These are phyloP conservation scores for Parnassius orleans DNA, from an alignment of 2,888 invertebrate species.

Conservation along the genomic window DNA sequence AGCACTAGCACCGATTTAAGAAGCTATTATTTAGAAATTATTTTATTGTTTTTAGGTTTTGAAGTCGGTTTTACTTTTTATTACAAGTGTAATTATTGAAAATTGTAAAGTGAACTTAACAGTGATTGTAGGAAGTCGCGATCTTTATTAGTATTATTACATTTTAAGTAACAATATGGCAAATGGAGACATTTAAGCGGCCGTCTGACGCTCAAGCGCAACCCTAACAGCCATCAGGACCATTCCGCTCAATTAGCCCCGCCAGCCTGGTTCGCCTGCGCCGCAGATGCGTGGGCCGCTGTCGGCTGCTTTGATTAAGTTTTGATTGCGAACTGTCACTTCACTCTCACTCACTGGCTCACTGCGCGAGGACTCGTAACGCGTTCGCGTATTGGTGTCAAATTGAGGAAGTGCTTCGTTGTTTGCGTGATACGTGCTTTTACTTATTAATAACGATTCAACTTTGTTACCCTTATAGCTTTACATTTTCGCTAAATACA, in stretches of 20 bases:
- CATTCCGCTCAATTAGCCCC: conserved; percentile 74
- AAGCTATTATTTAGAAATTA: no score
- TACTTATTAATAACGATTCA: no score
- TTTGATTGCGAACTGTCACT: conserved; percentile 72
- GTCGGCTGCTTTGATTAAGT: conserved; percentile 74
- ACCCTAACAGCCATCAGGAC: conserved; percentile 40
- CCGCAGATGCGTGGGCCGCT: conserved; percentile 53
- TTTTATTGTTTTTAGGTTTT: no score
- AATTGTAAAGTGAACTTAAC: no score
- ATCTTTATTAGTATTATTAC: no score
- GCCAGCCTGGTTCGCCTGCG: conserved; percentile 55
- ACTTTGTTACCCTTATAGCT: no score
- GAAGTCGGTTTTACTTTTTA: no score
- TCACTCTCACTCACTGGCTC: conserved; percentile 31
- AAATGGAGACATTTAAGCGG: conserved; percentile 14
- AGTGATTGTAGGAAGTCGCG: no score
- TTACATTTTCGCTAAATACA: no score
- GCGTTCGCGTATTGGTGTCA: conserved; percentile 49
- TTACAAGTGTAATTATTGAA: no score
- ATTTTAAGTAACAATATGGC: neutral
- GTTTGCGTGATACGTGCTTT: conserved; percentile 21
- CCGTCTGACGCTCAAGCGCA: neutral
- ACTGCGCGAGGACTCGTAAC: conserved; percentile 44
- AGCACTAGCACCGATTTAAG: no score
- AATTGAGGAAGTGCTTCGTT: conserved; percentile 36